Conservation (phyloP, 2,113 vertebrate genomes). For the Eretmodus cyanostictus region DNA sequence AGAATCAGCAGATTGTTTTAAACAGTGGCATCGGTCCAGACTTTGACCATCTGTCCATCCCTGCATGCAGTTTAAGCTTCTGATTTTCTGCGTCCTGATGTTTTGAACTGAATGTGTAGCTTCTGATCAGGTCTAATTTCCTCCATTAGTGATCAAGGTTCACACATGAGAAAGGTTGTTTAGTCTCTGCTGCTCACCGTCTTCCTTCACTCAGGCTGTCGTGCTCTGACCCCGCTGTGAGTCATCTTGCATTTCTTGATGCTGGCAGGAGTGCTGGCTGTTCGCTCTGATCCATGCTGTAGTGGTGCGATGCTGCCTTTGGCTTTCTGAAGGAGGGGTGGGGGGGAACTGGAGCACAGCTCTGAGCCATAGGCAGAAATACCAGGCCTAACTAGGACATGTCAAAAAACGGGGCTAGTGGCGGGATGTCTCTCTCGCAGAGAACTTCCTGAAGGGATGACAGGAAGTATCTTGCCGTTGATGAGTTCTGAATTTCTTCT, state of each 20-base stretch:
- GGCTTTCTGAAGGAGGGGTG: slow-evolving; percentile 25
- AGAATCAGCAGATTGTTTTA: background rate
- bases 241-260: slow-evolving; percentile 24
- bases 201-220: background rate
- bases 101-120: background rate
- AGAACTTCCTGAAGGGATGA: background rate
- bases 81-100: background rate
- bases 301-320: slow-evolving; percentile 25
- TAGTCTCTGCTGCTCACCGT: background rate
- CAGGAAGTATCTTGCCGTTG: background rate
- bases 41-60: background rate
- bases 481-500: background rate
- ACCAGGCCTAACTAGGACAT: slow-evolving; percentile 62
- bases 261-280: slow-evolving; percentile 9
- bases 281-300: slow-evolving; percentile 31
- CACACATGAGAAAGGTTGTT: background rate
- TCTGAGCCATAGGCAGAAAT: slow-evolving; percentile 56
- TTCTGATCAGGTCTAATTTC: background rate
- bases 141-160: background rate
- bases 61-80: background rate
- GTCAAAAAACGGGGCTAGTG: slow-evolving; percentile 43
- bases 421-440: background rate
- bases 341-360: slow-evolving; percentile 54
- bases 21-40: background rate
- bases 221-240: slow-evolving; percentile 27